Evolutionary conservation across 37 sponge, comb jelly and placozoan genomes (phyloP).

Genomic region (Oopsacas minuta): DNA sequence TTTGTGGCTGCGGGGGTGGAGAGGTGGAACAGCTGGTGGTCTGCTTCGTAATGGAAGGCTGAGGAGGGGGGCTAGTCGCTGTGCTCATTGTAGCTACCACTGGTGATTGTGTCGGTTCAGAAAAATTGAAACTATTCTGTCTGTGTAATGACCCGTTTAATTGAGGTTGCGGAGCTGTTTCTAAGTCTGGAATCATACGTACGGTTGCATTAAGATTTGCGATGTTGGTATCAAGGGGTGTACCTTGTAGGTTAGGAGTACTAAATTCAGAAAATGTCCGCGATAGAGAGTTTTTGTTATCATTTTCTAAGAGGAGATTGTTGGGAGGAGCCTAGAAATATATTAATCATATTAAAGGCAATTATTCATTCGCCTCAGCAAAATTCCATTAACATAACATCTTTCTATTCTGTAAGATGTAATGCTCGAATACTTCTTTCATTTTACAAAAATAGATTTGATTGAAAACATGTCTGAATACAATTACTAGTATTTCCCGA

Average conservation of each 20-base stretch:
- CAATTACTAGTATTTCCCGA: too few relatives aligned
- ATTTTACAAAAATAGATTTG: too few relatives aligned
- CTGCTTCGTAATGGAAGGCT: not conserved
- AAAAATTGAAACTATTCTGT: not conserved
- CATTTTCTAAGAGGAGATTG: not conserved
- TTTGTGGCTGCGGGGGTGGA: not conserved
- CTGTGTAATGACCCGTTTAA: not conserved
- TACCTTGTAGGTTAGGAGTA: not conserved
- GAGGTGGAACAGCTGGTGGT: not conserved
- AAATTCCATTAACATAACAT: too few relatives aligned
- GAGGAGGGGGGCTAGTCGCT: not conserved
- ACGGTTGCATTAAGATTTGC: not conserved
- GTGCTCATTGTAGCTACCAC: not conserved
- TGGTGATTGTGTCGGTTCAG: not conserved
- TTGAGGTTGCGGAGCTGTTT: not conserved
- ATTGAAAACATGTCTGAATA: too few relatives aligned
- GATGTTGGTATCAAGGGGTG: not conserved
- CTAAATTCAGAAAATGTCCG: not conserved
- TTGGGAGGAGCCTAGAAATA: not conserved
- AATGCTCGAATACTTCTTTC: too few relatives aligned
- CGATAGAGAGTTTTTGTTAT: not conserved
- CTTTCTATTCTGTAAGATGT: too few relatives aligned
- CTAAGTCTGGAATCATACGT: not conserved
- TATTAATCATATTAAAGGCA: too few relatives aligned
- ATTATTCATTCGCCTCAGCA: too few relatives aligned